Evolutionary conservation across 1,140 invertebrate species (phyloP).

Genomic region (Plodia interpunctella): DNA sequence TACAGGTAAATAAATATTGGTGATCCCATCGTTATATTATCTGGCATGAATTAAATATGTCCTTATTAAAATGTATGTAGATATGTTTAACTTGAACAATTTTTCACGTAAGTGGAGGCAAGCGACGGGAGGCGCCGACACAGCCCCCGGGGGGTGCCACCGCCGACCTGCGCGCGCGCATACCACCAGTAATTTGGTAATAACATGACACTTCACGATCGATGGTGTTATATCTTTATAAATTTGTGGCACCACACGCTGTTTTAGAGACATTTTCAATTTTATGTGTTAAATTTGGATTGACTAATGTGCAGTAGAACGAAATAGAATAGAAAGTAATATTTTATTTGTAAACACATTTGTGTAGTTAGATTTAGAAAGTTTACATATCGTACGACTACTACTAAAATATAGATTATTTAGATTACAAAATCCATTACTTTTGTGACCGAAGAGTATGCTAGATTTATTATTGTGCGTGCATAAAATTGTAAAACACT

Average conservation of each 20-base stretch:
- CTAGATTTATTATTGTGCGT: no score
- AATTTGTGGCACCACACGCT: background rate
- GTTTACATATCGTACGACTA: no score
- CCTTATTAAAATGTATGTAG: background rate
- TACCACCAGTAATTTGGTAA: slow-evolving; percentile 50
- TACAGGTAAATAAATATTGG: no score
- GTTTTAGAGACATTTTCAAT: background rate
- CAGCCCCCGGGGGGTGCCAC: slow-evolving; percentile 57
- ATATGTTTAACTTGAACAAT: slow-evolving; percentile 33
- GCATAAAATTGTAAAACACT: no score
- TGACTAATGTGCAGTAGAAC: background rate
- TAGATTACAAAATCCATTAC: no score
- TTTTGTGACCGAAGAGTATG: no score
- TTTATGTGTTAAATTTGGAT: background rate
- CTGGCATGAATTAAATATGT: background rate
- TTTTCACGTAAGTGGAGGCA: slow-evolving; percentile 58
- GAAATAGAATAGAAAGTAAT: no score
- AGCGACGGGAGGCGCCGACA: slow-evolving; percentile 65
- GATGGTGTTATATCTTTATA: slow-evolving; percentile 26
- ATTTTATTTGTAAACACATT: no score
- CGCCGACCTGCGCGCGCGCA: slow-evolving; percentile 34
- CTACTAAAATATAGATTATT: no score
- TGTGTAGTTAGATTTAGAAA: no score
- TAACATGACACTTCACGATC: slow-evolving; percentile 39
- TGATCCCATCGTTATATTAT: no score